Conservation (phyloP, 2,113 vertebrate species). For the Pseudorectes ferrugineus region DNA sequence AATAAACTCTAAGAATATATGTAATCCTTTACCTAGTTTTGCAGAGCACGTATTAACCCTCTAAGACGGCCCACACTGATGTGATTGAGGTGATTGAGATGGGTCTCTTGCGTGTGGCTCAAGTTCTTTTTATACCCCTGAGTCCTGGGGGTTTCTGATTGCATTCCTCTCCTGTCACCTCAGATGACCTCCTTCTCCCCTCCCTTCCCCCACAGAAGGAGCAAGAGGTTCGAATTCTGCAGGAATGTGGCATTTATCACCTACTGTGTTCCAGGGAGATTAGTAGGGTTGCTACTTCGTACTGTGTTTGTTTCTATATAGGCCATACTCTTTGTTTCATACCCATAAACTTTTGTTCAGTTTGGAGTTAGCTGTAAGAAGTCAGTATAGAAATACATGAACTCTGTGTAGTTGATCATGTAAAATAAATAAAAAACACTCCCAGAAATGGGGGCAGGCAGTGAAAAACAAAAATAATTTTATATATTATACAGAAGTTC, state of each 20-base stretch:
- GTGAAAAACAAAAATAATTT: not conserved
- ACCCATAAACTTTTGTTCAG: not conserved
- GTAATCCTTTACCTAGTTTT: not conserved
- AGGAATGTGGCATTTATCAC: constrained; percentile 6
- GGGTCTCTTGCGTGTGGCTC: not conserved
- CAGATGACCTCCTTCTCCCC: not conserved
- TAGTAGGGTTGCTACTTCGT: not conserved
- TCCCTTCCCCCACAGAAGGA: not conserved
- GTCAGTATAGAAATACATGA: not conserved
- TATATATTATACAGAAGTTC: not conserved
- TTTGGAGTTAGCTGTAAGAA: not conserved
- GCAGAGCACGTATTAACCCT: not conserved
- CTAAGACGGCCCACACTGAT: not conserved
- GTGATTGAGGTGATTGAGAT: not conserved
- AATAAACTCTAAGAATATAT: not conserved
- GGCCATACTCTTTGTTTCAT: not conserved
- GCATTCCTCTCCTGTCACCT: not conserved
- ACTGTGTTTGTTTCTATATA: not conserved
- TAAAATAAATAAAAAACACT: not conserved
- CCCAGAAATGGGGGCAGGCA: rapidly evolving
- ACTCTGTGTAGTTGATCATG: not conserved
- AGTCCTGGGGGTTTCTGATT: not conserved
- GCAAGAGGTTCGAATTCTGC: not conserved
- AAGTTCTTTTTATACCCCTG: not conserved
- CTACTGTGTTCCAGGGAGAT: not conserved